These are phyloP conservation scores for Gymnocephalus cernua DNA, from an alignment of 2,113 vertebrate genomes.

Conservation along the genomic window DNA sequence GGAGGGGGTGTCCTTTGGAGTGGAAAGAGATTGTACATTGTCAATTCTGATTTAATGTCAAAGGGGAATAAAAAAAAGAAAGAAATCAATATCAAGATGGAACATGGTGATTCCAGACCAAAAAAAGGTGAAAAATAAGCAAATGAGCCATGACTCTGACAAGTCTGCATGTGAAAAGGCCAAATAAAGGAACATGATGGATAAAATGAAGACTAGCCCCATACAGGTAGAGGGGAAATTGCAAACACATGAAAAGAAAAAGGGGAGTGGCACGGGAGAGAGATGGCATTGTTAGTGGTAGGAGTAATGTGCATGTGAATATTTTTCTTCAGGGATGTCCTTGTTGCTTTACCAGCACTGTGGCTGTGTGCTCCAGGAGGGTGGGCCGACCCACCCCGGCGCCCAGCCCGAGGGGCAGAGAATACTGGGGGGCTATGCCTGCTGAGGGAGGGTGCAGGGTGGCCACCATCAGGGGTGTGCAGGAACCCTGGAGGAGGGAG, in stretches of 20 bases:
- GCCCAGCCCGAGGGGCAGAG: constrained; percentile 96
- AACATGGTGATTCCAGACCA: constrained; percentile 5
- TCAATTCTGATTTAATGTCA: background rate
- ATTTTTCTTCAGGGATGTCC: constrained; percentile 48
- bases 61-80: background rate
- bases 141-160: background rate
- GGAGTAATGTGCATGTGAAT: constrained; percentile 45
- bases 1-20: constrained; percentile 13
- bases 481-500: constrained; percentile 95
- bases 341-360: constrained; percentile 95
- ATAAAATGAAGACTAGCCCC: constrained; percentile 36
- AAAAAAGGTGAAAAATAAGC: background rate
- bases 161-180: constrained; percentile 1
- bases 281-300: constrained; percentile 69
- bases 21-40: background rate
- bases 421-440: constrained; percentile 97
- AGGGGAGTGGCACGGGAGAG: constrained; percentile 42
- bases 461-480: constrained; percentile 99
- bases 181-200: constrained; percentile 24
- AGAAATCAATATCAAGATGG: background rate
- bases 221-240: constrained; percentile 26
- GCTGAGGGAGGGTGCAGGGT: constrained; percentile 98
- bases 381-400: constrained; percentile 95
- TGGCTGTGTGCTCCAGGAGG: constrained; percentile 99
- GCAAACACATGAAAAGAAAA: constrained; percentile 44